A percentile compares a stretch with the other conserved stretches of the same genome.
Evolutionary conservation across 2,888 invertebrate genomes (phyloP).

Genomic region (Lathronympha strigana): DNA sequence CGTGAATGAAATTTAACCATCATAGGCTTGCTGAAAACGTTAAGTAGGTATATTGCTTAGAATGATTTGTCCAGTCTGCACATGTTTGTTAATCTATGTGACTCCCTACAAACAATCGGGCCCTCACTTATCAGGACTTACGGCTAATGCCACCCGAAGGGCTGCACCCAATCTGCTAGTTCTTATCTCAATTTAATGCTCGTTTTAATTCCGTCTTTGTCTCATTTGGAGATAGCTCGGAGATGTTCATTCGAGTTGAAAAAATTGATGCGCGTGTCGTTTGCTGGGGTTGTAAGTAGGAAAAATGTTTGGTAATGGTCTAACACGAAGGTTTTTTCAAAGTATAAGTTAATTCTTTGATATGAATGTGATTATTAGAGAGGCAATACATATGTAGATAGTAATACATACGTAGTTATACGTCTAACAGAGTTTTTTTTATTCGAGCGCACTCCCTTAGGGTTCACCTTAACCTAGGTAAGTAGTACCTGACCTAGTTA

Average conservation of each 20-base stretch:
- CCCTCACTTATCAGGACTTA: conserved; percentile 81
- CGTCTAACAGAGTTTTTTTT: no score
- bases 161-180: conserved; percentile 79
- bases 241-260: conserved; percentile 77
- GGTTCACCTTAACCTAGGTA: no score
- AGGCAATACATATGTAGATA: no score
- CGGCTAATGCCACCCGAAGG: conserved; percentile 80
- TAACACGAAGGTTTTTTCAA: no score
- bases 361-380: no score
- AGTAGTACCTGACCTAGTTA: no score
- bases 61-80: conserved; percentile 38
- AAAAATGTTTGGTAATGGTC: background rate
- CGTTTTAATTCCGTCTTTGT: conserved; percentile 83
- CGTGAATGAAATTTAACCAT: no score
- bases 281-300: conserved; percentile 25
- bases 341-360: no score
- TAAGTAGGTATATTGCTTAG: background rate
- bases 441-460: no score
- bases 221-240: conserved; percentile 76
- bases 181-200: conserved; percentile 84
- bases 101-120: conserved; percentile 64
- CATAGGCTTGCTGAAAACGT: no score
- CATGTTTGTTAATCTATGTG: conserved; percentile 61
- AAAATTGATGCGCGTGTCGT: conserved; percentile 63
- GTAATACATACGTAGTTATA: no score